phyloP scores from a whole-genome alignment of 2,888 invertebrate genomes.

The Parnassius apollo region DNA sequence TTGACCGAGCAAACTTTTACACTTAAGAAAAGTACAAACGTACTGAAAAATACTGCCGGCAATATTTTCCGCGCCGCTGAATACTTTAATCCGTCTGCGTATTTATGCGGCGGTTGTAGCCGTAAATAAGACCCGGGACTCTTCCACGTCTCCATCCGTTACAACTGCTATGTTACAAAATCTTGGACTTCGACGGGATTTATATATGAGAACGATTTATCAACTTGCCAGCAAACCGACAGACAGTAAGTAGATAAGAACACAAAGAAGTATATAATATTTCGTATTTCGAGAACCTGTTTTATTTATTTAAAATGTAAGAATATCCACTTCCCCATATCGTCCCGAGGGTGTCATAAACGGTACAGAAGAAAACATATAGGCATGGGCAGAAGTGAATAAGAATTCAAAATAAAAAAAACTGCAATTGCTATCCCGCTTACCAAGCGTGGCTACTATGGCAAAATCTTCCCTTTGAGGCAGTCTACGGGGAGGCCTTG shows the following conservation, averaged over 20 bases:
- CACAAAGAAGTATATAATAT: too few species aligned
- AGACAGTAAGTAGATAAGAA: neutral
- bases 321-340: too few species aligned
- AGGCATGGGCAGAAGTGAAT: too few species aligned
- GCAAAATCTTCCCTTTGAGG: too few species aligned
- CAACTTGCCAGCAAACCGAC: neutral
- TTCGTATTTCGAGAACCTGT: too few species aligned
- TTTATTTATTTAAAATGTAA: too few species aligned
- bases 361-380: too few species aligned
- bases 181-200: slow-evolving; percentile 47
- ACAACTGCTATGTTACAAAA: slow-evolving; percentile 60
- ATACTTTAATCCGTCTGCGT: slow-evolving; percentile 64
- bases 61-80: slow-evolving; percentile 55
- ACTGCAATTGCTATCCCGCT: too few species aligned
- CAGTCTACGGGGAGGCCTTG: too few species aligned
- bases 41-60: slow-evolving; percentile 45
- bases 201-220: slow-evolving; percentile 30
- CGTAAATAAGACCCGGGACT: slow-evolving; percentile 62
- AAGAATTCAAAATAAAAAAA: too few species aligned
- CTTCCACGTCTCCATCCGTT: slow-evolving; percentile 64
- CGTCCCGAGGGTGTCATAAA: too few species aligned
- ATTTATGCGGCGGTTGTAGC: slow-evolving; percentile 58
- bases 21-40: slow-evolving; percentile 39
- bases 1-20: slow-evolving; percentile 40
- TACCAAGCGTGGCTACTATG: too few species aligned